Percentiles rank a stretch among this genome's conserved stretches.
Conservation (phyloP, 2,888 invertebrate species). For the Petrolisthes manimaculis region DNA sequence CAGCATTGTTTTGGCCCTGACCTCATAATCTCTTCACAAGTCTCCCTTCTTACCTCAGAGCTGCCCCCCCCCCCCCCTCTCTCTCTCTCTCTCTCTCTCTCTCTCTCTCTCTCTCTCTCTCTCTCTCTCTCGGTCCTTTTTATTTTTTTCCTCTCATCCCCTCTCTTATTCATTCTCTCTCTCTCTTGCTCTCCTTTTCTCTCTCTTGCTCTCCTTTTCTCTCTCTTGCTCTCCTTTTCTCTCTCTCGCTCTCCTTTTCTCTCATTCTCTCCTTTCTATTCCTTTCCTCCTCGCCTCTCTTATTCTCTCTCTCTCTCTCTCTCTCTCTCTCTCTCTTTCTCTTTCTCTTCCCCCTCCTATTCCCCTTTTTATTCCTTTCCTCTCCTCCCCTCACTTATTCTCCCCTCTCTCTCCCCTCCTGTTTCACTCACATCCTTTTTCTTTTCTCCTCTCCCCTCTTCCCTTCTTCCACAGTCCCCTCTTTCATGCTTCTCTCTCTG, state of each 20-base stretch:
- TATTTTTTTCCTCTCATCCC: too few relatives aligned
- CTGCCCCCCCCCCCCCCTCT: not conserved
- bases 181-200: not conserved
- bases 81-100: not conserved
- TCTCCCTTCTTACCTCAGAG: not conserved
- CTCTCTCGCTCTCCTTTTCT: not conserved
- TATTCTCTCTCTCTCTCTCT: not conserved
- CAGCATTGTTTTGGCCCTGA: not conserved
- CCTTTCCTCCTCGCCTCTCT: not conserved
- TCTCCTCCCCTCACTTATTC: not conserved
- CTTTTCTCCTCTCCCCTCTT: not conserved
- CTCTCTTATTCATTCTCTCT: not conserved
- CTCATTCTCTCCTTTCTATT: not conserved
- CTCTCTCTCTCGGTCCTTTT: too few relatives aligned
- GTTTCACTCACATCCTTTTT: not conserved
- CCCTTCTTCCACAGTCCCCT: not conserved
- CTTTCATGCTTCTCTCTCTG: not conserved
- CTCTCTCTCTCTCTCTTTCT: not conserved
- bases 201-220: not conserved
- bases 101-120: not conserved
- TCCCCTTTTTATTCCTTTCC: not conserved
- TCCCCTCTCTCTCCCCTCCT: conserved; percentile 1
- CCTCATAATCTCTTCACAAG: not conserved
- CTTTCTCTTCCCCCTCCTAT: not conserved
- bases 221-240: not conserved